A percentile compares a stretch with the other conserved stretches of the same genome.
Conservation (phyloP, 2,888 invertebrate species). For the Minunthozetes semirufus region DNA sequence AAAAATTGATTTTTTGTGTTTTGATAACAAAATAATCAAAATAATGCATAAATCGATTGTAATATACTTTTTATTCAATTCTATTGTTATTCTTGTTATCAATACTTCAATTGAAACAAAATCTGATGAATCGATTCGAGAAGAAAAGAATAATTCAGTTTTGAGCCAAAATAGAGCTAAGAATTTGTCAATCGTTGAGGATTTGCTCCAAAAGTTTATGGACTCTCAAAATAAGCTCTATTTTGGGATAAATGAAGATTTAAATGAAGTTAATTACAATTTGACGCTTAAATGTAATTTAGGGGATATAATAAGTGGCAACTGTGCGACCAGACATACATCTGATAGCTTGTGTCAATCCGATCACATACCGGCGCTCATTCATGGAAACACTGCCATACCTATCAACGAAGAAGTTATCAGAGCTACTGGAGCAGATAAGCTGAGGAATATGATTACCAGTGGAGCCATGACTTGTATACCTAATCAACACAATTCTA, state of each 20-base stretch:
- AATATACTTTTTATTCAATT: too few relatives aligned
- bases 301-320: not conserved
- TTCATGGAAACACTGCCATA: conserved; percentile 12
- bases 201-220: not conserved
- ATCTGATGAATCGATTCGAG: not conserved
- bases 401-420: not conserved
- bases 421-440: not conserved
- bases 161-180: not conserved
- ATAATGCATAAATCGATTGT: not conserved
- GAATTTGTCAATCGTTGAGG: not conserved
- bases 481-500: not conserved
- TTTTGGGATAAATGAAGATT: not conserved
- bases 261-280: not conserved
- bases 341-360: conserved; percentile 8
- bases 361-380: conserved; percentile 9
- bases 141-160: not conserved
- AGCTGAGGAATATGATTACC: not conserved
- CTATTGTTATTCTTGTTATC: too few relatives aligned
- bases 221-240: not conserved
- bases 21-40: not conserved
- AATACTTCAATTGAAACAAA: too few relatives aligned
- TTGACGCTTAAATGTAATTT: not conserved
- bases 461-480: conserved; percentile 13
- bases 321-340: not conserved
- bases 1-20: not conserved